phyloP scores from a whole-genome alignment of 2,113 vertebrate genomes.

The Scartelaos histophorus region DNA sequence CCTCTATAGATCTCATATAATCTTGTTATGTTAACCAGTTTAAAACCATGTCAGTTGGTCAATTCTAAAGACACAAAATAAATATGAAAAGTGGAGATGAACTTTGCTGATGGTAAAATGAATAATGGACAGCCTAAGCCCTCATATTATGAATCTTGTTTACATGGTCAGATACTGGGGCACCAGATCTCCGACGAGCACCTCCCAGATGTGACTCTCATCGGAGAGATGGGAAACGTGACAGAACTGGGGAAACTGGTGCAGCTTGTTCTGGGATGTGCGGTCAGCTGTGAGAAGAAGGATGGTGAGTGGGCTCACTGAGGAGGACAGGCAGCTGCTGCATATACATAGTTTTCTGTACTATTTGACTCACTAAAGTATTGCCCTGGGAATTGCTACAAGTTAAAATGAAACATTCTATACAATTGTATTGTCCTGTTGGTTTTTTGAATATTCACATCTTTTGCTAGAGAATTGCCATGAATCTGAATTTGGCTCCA shows the following conservation, averaged over 20 bases:
- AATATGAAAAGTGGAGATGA: too few species aligned
- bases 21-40: too few species aligned
- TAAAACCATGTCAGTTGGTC: too few species aligned
- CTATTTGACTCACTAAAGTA: constrained; percentile 17
- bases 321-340: constrained; percentile 1
- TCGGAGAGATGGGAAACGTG: constrained; percentile 83
- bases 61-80: too few species aligned
- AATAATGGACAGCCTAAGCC: too few species aligned
- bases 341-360: constrained; percentile 10
- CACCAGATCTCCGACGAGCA: constrained; percentile 83
- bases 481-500: constrained; percentile 50
- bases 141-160: neutral
- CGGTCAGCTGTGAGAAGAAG: constrained; percentile 90
- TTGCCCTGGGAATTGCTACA: neutral
- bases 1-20: too few species aligned
- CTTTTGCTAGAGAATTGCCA: constrained; percentile 14
- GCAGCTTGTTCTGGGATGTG: constrained; percentile 88
- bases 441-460: constrained; percentile 3
- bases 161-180: constrained; percentile 76
- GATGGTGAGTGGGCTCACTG: constrained; percentile 77
- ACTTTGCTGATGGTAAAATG: too few species aligned
- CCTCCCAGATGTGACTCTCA: constrained; percentile 83
- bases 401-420: neutral
- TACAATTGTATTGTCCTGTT: neutral
- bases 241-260: constrained; percentile 86